These are phyloP conservation scores for Saguinus imperator DNA, from an alignment of 2,113 vertebrate genomes.

Conservation along the genomic window DNA sequence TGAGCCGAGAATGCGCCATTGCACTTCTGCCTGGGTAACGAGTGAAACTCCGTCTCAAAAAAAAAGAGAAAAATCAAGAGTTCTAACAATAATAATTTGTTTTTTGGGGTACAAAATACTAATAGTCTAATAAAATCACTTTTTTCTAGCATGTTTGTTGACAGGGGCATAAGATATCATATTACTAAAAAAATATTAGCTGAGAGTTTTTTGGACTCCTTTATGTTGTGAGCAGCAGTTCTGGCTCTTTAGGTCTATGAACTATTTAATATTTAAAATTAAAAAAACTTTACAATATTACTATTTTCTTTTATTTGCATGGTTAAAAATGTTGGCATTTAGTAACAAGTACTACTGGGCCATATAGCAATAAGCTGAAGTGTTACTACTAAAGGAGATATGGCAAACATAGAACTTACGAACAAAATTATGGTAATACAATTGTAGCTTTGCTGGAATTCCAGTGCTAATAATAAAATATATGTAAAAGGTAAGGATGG, in stretches of 20 bases:
- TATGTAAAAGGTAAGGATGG: not conserved
- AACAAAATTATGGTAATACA: not conserved
- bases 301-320: not conserved
- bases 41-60: no score
- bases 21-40: no score
- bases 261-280: conserved; percentile 51
- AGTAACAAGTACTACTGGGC: not conserved
- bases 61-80: no score
- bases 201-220: not conserved
- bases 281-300: not conserved
- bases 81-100: conserved; percentile 42
- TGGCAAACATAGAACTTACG: not conserved
- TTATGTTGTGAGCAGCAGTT: conserved; percentile 32
- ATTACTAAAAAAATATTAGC: not conserved
- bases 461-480: not conserved
- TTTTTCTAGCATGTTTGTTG: not conserved
- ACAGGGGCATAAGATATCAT: not conserved
- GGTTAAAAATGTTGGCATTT: conserved; percentile 3
- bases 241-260: not conserved
- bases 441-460: not conserved
- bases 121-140: not conserved
- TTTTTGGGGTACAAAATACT: not conserved
- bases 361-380: not conserved
- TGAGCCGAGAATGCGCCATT: no score
- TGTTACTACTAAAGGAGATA: conserved; percentile 9